phyloP scores from a whole-genome alignment of 2,797 vertebrate species.

The Antrozous pallidus region DNA sequence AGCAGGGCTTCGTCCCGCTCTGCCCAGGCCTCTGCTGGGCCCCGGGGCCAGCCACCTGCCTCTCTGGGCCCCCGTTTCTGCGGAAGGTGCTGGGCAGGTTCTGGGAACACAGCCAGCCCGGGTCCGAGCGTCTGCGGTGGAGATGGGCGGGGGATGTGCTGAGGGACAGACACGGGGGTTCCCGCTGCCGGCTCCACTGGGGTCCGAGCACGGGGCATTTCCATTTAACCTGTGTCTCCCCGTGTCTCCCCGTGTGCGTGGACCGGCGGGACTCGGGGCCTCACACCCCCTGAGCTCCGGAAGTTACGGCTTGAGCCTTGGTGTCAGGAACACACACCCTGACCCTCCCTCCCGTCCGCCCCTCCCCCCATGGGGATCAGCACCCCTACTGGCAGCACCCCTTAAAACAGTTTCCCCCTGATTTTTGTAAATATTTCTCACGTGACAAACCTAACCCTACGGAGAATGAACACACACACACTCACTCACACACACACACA shows the following conservation, averaged over 20 bases:
- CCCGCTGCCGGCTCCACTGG: not conserved
- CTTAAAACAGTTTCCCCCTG: not conserved
- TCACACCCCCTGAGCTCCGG: not conserved
- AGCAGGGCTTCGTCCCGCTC: not conserved
- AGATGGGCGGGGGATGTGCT: not conserved
- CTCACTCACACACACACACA: no score
- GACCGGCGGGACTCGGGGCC: not conserved
- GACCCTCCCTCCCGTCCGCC: not conserved
- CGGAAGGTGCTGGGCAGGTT: no score
- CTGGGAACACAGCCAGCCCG: no score
- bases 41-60: not conserved
- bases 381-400: not conserved
- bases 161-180: not conserved
- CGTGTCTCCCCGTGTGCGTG: rapidly evolving
- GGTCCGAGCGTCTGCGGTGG: not conserved
- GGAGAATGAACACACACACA: not conserved
- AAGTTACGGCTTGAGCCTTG: not conserved
- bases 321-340: not conserved
- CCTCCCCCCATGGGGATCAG: rapidly evolving
- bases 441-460: not conserved
- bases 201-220: not conserved
- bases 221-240: not conserved
- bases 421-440: not conserved
- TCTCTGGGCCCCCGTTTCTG: not conserved
- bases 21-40: not conserved